Evolutionary conservation across 2,113 vertebrate species (phyloP).

Genomic region (Xenopus borealis): DNA sequence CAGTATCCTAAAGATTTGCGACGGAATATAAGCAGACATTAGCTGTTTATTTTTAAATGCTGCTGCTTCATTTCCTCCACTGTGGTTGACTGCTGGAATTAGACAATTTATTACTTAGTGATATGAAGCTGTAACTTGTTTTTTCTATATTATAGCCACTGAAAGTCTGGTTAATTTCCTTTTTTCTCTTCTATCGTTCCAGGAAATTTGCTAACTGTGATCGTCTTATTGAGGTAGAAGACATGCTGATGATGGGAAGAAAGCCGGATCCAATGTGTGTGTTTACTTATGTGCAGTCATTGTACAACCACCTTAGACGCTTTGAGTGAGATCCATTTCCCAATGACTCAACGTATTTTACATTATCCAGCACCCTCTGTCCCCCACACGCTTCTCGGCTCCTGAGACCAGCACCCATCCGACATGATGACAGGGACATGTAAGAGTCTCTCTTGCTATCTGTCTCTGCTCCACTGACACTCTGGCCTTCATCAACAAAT

Average conservation of each 20-base stretch:
- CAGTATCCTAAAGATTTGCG: too few relatives aligned
- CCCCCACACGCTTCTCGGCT: not conserved
- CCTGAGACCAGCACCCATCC: conserved; percentile 1
- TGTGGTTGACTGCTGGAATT: too few relatives aligned
- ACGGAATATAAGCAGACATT: too few relatives aligned
- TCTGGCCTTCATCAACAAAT: conserved; percentile 13
- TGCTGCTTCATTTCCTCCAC: too few relatives aligned
- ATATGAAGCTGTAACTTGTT: not conserved
- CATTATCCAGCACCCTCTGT: not conserved
- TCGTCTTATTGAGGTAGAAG: conserved; percentile 94
- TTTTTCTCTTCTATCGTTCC: conserved; percentile 37
- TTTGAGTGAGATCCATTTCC: conserved; percentile 72
- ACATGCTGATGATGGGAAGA: conserved; percentile 92
- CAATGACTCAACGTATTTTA: not conserved
- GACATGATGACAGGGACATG: not conserved
- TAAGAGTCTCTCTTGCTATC: not conserved
- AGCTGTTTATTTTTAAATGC: too few relatives aligned
- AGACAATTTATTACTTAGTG: too few relatives aligned
- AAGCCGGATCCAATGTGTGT: conserved; percentile 97
- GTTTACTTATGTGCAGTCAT: conserved; percentile 94
- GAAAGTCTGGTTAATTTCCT: not conserved
- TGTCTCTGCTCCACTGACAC: conserved; percentile 5
- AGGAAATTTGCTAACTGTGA: conserved; percentile 90
- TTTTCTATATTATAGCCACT: not conserved
- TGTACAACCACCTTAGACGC: conserved; percentile 88